Evolutionary conservation across 1,140 invertebrate species (phyloP), one percentile per base, ranked within the genome.

Genomic region (Papilio helenus): DNA sequence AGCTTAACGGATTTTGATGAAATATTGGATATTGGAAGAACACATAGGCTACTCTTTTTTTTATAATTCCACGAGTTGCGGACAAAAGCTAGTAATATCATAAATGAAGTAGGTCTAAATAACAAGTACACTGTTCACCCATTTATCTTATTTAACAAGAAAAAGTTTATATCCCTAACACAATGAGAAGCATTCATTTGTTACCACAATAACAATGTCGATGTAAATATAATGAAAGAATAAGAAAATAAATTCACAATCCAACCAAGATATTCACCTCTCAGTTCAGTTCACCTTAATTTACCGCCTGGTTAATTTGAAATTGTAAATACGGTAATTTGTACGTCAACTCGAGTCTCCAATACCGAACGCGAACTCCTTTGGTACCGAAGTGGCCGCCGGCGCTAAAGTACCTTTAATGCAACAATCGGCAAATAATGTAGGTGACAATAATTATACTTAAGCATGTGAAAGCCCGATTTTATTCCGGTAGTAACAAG

Each of bases 301-400:
- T 88, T 90, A 88, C 81, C 78, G 78, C 82, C 78, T 85, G 83
- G 83, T 88, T 90, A 86, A 86, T 85, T 87, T 86, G 79, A 85
- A 87, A 85, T 82, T 86, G 88, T 87, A 86, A 89, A 87, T 82
- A 83, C 81, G 49, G 83, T 85, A 86, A 85, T 86, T 87, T 85
- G 72, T 42, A 73, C 73, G 82, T 79, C 80, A 82, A 79, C 71
- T 82, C 79, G 80, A 34, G 65, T 12, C 68, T 29, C 81, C 72
- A 87, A 88, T 85, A 82, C 84, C 46, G 76, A 65, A 80, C 78
- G 51, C 34, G 72, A 76, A 73, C 65, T 77, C 44, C 76, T 79
- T 77, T 58, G 76, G 61, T 55, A 71, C 72, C n/a, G 65, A 76
- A 61, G 42, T 42, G 68, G 81, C 79, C 46, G 72, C 72, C 51